Evolutionary conservation across 2,888 invertebrate genomes (phyloP), one percentile per base, ranked within the genome.

Genomic region (Myopa tessellatipennis): DNA sequence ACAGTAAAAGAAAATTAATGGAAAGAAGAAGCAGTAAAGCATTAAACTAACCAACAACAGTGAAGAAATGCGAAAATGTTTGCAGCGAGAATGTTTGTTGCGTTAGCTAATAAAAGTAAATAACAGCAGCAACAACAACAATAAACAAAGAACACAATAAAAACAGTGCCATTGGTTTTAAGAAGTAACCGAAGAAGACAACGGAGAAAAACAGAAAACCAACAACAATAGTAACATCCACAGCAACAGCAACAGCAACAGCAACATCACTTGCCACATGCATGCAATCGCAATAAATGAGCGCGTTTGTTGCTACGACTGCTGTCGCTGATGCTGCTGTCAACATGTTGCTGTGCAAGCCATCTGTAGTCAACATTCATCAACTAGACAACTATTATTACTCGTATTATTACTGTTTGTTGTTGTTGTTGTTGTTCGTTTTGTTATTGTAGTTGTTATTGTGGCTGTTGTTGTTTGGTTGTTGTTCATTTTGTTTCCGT

Each of bases 351-450:
- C 38, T 65, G 61, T 45, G n/a, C n/a, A 65, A 61, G 38, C 38
- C 18, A n/a, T 40, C 72, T 38, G 61, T 36, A 61, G 14, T 60
- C 38, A 73, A 36, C 61, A 61, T 60, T 60, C 61, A 73, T 73
- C 72, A 73, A 60, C 55, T 34, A 36, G 58, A n/a, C 52, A 58
- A 60, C 58, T 71, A 36, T 73, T 45, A 45, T 73, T 73, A 18
- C 18, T 61, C 40, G 10, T 61, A 36, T 60, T 61, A 61, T 61
- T 63, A 61, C 5, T 61, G 61, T 45, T 45, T 45, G 73, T 45
- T 73, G 14, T 60, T n/a, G 61, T 72, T 36, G 60, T 61, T 73
- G 61, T 71, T 71, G 58, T 45, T 45, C n/a, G n/a, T n/a, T n/a
- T 58, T 58, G 6, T 6, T 58, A 18, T 58, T 58, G 58, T 55